Percentiles rank a stretch among this genome's conserved stretches.
Evolutionary conservation across 2,888 invertebrate genomes (phyloP).

Genomic region (Chloroclystis v-ata): DNA sequence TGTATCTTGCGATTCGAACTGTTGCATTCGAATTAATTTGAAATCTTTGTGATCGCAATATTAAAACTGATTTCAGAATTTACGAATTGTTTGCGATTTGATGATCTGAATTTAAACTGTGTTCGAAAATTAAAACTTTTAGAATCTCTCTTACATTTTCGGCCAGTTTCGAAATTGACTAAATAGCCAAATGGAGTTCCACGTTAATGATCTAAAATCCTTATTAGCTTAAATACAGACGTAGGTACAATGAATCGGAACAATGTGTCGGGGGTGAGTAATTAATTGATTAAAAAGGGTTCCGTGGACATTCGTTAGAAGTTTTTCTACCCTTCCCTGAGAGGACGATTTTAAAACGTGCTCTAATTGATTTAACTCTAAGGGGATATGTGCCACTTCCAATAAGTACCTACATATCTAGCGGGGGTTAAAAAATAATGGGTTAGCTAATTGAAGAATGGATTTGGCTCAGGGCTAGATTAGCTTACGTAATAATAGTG

Average conservation of each 20-base stretch:
- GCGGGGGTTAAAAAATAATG: neutral
- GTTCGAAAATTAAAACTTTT: too few relatives aligned
- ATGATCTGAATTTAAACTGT: too few relatives aligned
- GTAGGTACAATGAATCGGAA: slow-evolving; percentile 37
- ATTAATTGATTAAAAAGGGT: slow-evolving; percentile 74
- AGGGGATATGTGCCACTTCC: slow-evolving; percentile 44
- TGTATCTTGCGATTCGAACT: slow-evolving; percentile 15
- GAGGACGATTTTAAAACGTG: slow-evolving; percentile 48
- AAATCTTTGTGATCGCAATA: neutral
- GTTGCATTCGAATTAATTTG: slow-evolving; percentile 6
- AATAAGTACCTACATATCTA: slow-evolving; percentile 18
- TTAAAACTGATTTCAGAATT: too few relatives aligned
- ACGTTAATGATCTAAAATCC: slow-evolving; percentile 10
- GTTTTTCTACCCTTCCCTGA: slow-evolving; percentile 54
- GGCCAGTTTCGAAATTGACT: neutral
- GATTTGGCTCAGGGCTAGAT: neutral
- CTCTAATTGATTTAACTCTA: slow-evolving; percentile 67
- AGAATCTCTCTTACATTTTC: neutral
- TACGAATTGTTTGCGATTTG: too few relatives aligned
- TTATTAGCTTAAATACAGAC: slow-evolving; percentile 22
- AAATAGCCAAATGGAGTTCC: slow-evolving; percentile 2
- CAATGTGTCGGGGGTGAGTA: slow-evolving; percentile 62
- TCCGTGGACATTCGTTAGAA: slow-evolving; percentile 64
- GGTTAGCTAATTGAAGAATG: neutral
- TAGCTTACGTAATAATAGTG: too few relatives aligned